These are phyloP conservation scores for Diorhabda sublineata DNA, from an alignment of 1,140 invertebrate species.

Conservation along the genomic window DNA sequence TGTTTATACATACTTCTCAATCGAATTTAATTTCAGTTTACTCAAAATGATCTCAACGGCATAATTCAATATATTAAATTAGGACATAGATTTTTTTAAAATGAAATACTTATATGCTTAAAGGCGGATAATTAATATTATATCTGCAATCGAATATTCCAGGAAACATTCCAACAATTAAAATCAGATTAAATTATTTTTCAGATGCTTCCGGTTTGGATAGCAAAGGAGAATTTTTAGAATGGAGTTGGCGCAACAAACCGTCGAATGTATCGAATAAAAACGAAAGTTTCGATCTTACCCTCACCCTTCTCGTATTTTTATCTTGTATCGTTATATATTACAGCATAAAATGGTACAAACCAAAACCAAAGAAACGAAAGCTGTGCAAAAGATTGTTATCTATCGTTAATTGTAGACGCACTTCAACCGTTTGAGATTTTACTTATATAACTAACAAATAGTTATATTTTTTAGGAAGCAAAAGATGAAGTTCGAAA, in stretches of 20 bases:
- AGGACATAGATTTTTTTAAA: too few relatives aligned
- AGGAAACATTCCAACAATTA: constrained; percentile 19
- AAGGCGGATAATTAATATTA: not conserved
- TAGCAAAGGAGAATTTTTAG: constrained; percentile 32
- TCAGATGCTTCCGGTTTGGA: constrained; percentile 33
- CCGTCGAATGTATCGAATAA: constrained; percentile 16
- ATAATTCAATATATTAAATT: too few relatives aligned
- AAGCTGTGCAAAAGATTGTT: constrained; percentile 38
- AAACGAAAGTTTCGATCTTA: constrained; percentile 34
- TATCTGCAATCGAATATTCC: not conserved
- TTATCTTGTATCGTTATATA: constrained; percentile 35
- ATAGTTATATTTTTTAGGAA: not conserved
- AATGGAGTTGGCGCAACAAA: constrained; percentile 44
- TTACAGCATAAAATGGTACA: constrained; percentile 34
- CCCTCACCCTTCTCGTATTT: constrained; percentile 31
- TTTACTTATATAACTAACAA: constrained; percentile 8
- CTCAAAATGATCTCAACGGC: too few relatives aligned
- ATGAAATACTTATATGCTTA: too few relatives aligned
- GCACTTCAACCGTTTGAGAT: constrained; percentile 33
- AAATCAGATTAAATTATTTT: constrained; percentile 33
- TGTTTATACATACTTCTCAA: too few relatives aligned
- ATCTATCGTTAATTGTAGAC: constrained; percentile 36
- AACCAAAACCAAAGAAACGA: constrained; percentile 41
- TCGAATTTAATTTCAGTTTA: too few relatives aligned
- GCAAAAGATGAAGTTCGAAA: not conserved